A percentile compares a stretch with the other conserved stretches of the same genome.
Conservation (phyloP, 2,888 invertebrate genomes). For the Taenaris catops region DNA sequence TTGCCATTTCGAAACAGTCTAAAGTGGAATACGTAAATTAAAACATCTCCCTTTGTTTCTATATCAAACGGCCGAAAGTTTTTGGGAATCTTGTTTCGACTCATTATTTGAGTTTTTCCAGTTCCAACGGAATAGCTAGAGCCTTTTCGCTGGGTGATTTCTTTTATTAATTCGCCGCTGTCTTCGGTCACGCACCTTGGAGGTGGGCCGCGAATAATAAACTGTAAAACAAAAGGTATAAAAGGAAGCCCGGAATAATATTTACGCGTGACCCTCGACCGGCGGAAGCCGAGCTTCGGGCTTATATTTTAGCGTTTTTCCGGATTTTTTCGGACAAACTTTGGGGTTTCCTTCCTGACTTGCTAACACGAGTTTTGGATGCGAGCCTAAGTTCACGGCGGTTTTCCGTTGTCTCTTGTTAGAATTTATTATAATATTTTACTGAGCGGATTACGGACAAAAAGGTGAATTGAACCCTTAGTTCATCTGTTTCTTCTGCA, state of each 20-base stretch:
- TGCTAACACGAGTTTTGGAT: constrained; percentile 53
- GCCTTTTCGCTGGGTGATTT: constrained; percentile 24
- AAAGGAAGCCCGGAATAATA: constrained; percentile 66
- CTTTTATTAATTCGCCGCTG: constrained; percentile 27
- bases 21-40: constrained; percentile 48
- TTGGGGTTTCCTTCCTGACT: constrained; percentile 66
- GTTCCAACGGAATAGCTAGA: constrained; percentile 15
- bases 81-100: constrained; percentile 52
- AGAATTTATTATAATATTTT: too few relatives aligned
- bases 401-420: constrained; percentile 54
- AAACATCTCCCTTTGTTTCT: constrained; percentile 51
- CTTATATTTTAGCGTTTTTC: constrained; percentile 62
- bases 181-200: constrained; percentile 30
- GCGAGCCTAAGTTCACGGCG: constrained; percentile 49
- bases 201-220: constrained; percentile 57
- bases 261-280: constrained; percentile 53
- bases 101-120: constrained; percentile 43
- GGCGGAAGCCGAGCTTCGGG: constrained; percentile 61
- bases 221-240: constrained; percentile 67
- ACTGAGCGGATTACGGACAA: too few relatives aligned
- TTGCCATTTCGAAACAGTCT: constrained; percentile 35
- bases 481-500: too few relatives aligned
- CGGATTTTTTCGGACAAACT: constrained; percentile 44
- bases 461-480: too few relatives aligned
- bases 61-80: constrained; percentile 51